Evolutionary conservation across 92 coral and sea anemone genomes (phyloP).

Genomic region (Palythoa grandiflora): DNA sequence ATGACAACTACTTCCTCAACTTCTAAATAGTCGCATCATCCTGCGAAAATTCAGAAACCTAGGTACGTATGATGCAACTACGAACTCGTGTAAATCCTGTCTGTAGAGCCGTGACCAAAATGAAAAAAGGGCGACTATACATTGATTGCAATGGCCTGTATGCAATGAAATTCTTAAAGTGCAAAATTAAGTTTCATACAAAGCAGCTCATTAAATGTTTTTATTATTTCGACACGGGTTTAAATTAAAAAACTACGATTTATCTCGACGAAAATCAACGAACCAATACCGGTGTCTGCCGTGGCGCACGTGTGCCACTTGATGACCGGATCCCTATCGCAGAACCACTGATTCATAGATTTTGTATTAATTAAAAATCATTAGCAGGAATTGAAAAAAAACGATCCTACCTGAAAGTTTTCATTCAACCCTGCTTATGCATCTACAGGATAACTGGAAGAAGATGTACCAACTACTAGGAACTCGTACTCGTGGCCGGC

Average conservation of each 20-base stretch:
- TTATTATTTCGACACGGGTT: not conserved
- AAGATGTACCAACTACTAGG: not conserved
- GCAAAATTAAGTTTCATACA: not conserved
- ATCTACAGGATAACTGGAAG: not conserved
- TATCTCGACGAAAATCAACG: not conserved
- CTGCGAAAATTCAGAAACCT: not conserved
- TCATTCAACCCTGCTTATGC: not conserved
- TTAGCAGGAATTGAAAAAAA: not conserved
- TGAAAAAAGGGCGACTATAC: not conserved
- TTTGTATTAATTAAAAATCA: not conserved
- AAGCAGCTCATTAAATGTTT: not conserved
- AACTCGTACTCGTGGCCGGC: constrained; percentile 35
- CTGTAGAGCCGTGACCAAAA: not conserved
- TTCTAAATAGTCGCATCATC: constrained; percentile 3
- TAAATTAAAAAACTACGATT: not conserved
- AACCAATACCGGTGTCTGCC: constrained; percentile 6
- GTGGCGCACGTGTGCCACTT: constrained; percentile 36
- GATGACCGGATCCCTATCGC: not conserved
- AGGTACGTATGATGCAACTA: constrained; percentile 18
- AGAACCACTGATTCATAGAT: not conserved
- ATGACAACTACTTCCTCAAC: not conserved
- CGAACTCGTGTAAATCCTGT: not conserved
- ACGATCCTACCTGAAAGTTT: constrained; percentile 26
- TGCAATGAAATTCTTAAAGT: not conserved
- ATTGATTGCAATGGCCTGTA: not conserved